Conservation (phyloP, 2,797 vertebrate species). For the Babyrousa celebensis region DNA sequence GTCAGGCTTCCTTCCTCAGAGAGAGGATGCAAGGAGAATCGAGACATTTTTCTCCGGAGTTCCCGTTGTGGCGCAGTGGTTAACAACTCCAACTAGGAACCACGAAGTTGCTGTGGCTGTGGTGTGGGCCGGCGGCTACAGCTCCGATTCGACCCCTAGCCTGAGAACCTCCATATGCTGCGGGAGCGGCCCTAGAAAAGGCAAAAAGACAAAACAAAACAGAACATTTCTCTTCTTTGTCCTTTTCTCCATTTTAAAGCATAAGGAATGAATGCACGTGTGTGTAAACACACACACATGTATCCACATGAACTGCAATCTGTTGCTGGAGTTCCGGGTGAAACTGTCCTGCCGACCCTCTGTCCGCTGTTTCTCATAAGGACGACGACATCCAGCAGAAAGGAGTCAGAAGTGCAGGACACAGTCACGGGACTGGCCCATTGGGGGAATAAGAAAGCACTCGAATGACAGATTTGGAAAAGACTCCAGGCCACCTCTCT, state of each 20-base stretch:
- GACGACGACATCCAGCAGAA: not conserved
- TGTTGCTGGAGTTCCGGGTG: not conserved
- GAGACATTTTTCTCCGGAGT: no score
- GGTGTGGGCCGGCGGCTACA: no score
- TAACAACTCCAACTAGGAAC: no score
- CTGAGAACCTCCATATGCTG: no score
- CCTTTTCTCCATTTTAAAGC: slow-evolving; percentile 5
- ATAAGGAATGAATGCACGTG: not conserved
- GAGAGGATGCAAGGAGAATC: not conserved
- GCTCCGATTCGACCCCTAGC: no score
- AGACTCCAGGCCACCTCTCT: not conserved
- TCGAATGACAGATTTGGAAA: not conserved
- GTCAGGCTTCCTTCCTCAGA: not conserved
- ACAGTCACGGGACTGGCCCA: not conserved
- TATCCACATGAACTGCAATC: not conserved
- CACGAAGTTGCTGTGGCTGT: no score
- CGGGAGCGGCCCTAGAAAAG: no score
- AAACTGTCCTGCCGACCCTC: not conserved
- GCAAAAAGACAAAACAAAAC: no score
- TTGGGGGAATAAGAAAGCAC: not conserved
- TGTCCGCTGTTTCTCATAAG: not conserved
- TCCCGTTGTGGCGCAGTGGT: no score
- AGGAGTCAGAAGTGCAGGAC: not conserved
- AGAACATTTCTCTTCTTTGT: not conserved
- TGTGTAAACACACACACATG: not conserved